These are phyloP conservation scores for Palythoa grandis DNA, from an alignment of 92 coral and sea anemone species.

Conservation along the genomic window DNA sequence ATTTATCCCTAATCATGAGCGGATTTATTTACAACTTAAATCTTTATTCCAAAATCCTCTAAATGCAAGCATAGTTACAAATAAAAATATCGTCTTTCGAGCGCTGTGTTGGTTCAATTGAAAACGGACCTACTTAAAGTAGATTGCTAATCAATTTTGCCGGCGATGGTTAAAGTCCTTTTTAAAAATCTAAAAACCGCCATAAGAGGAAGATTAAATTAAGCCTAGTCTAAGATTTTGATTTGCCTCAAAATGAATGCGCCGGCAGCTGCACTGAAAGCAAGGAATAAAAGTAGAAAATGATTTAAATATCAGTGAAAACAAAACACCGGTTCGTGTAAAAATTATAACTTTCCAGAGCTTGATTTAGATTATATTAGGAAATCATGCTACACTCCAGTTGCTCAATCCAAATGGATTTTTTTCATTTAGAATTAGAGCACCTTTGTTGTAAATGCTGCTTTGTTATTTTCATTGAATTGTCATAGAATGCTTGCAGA, in stretches of 20 bases:
- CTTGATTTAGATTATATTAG: neutral
- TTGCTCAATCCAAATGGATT: neutral
- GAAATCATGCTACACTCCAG: too few species aligned
- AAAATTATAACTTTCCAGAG: neutral
- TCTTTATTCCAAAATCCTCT: neutral
- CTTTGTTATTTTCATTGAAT: slow-evolving; percentile 34
- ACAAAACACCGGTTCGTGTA: neutral
- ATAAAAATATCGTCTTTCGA: neutral
- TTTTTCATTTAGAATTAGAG: slow-evolving; percentile 26
- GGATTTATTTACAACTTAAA: too few species aligned
- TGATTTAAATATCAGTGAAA: neutral
- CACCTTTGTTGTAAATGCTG: slow-evolving; percentile 10
- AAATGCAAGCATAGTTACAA: neutral
- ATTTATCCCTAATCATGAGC: too few species aligned
- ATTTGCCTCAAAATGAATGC: neutral
- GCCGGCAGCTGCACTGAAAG: slow-evolving; percentile 28
- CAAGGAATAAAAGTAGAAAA: neutral
- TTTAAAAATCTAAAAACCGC: neutral
- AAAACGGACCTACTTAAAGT: neutral
- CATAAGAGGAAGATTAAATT: too few species aligned
- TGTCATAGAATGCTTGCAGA: slow-evolving; percentile 14
- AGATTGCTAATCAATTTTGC: neutral
- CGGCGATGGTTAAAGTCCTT: neutral
- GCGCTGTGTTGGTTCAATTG: neutral
- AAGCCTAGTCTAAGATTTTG: neutral